These are phyloP conservation scores for Drosophila oshimai DNA, from an alignment of 1,140 invertebrate genomes.

Conservation along the genomic window DNA sequence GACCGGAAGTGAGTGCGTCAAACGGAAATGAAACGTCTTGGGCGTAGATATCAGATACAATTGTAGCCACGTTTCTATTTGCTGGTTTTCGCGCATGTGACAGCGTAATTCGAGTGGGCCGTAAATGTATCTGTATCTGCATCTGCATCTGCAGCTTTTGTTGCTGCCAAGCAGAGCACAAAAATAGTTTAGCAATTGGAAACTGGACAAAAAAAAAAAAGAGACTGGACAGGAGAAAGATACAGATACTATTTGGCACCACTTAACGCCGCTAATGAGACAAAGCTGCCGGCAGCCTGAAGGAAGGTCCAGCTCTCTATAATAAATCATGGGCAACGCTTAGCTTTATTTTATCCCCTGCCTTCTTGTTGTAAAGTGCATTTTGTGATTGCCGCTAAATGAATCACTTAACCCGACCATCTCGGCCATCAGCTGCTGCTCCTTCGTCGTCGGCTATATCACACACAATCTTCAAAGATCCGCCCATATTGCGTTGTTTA, in stretches of 20 bases:
- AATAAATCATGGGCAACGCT: conserved; percentile 71
- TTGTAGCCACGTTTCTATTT: conserved; percentile 48
- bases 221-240: conserved; percentile 12
- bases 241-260: conserved; percentile 55
- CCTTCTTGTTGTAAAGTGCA: conserved; percentile 63
- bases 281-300: conserved; percentile 71
- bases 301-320: conserved; percentile 50
- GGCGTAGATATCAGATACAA: conserved; percentile 46
- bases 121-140: conserved; percentile 51
- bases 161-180: conserved; percentile 73
- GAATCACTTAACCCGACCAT: conserved; percentile 72
- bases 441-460: conserved; percentile 74
- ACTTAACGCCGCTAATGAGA: conserved; percentile 74
- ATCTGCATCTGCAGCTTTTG: conserved; percentile 42
- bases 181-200: conserved; percentile 71
- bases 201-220: conserved; percentile 33
- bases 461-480: conserved; percentile 71
- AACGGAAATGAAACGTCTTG: conserved; percentile 67
- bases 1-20: conserved; percentile 49
- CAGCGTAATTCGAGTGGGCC: conserved; percentile 67
- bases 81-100: conserved; percentile 40
- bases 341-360: conserved; percentile 2
- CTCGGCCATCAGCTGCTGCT: conserved; percentile 17
- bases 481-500: conserved; percentile 57
- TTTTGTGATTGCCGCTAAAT: conserved; percentile 78